Conservation (phyloP, 2,113 vertebrate genomes). For the Callorhinus ursinus region DNA sequence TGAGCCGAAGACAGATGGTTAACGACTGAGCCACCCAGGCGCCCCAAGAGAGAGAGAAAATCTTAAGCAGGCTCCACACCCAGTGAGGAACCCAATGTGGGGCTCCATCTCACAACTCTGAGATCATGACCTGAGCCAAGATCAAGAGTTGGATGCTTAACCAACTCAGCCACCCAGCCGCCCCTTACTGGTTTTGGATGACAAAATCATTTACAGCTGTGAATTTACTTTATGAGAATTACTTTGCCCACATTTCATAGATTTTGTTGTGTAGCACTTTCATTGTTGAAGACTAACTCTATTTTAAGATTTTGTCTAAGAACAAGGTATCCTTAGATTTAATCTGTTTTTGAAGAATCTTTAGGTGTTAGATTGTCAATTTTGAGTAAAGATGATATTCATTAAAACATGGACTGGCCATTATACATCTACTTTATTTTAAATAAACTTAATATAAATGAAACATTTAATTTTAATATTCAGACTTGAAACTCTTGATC, state of each 20-base stretch:
- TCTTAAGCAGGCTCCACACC: background rate
- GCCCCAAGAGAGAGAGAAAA: background rate
- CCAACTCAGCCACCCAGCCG: background rate
- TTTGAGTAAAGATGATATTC: slow-evolving; percentile 34
- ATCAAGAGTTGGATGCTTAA: background rate
- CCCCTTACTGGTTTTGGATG: background rate
- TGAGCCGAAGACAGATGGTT: too few relatives aligned
- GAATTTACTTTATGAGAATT: slow-evolving; percentile 11
- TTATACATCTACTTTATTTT: background rate
- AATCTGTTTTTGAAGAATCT: slow-evolving; percentile 38
- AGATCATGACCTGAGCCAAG: background rate
- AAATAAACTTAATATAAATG: slow-evolving; percentile 42
- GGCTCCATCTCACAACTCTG: background rate
- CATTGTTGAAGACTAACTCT: slow-evolving; percentile 9
- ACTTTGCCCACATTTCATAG: background rate
- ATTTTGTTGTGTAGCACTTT: slow-evolving; percentile 14
- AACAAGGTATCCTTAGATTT: slow-evolving; percentile 50
- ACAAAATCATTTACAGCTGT: slow-evolving; percentile 13
- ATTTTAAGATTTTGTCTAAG: slow-evolving; percentile 47
- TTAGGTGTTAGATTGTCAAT: slow-evolving; percentile 8
- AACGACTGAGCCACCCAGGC: too few relatives aligned
- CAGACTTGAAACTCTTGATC: background rate
- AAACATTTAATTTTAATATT: slow-evolving; percentile 38
- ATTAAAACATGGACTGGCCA: slow-evolving; percentile 37
- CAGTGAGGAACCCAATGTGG: background rate